These are phyloP conservation scores for Otocyon megalotis DNA, from an alignment of 2,113 vertebrate genomes.

Conservation along the genomic window DNA sequence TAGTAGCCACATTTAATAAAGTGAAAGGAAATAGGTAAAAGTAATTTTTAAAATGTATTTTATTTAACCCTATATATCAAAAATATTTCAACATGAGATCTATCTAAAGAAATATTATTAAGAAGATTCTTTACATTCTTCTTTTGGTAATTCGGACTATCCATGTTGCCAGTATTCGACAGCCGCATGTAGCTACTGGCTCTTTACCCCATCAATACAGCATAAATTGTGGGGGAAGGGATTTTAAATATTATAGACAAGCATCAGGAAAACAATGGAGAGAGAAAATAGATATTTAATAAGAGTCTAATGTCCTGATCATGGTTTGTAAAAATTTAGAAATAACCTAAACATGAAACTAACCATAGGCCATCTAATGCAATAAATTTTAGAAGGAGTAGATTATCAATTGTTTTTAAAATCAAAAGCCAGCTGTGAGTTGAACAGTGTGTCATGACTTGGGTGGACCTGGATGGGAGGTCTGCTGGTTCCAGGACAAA, in stretches of 20 bases:
- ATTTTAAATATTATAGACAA: no score
- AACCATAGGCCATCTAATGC: rapidly evolving
- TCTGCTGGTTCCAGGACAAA: not conserved
- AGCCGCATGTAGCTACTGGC: rapidly evolving
- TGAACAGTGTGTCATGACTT: no score
- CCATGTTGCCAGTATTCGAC: no score
- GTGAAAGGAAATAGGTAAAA: not conserved
- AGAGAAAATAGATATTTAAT: not conserved
- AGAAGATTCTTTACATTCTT: not conserved
- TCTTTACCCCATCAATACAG: rapidly evolving
- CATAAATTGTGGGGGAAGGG: no score
- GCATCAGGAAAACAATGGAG: not conserved
- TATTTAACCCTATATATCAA: not conserved
- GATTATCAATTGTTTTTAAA: not conserved
- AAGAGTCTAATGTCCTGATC: not conserved
- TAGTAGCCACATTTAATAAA: not conserved
- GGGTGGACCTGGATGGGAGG: not conserved
- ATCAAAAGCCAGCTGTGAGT: not conserved
- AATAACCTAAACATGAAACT: not conserved
- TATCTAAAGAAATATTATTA: not conserved
- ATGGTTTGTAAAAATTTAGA: not conserved
- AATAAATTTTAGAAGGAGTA: not conserved
- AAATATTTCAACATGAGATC: not conserved
- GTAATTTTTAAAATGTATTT: not conserved
- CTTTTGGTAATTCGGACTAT: not conserved